Evolutionary conservation across 2,888 invertebrate genomes (phyloP).

Genomic region (Palloptera scutellata): DNA sequence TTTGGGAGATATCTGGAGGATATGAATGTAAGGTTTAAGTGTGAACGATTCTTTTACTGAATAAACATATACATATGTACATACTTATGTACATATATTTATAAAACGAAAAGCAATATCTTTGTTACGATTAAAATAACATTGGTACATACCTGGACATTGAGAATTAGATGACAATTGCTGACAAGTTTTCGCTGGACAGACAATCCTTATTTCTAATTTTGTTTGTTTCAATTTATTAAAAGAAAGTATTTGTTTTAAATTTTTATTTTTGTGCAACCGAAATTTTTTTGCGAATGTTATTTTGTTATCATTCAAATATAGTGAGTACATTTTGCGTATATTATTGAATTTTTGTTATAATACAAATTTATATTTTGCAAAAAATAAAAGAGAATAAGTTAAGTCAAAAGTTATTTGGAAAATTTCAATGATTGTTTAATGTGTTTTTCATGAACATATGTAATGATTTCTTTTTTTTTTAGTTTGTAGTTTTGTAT

Average conservation of each 20-base stretch:
- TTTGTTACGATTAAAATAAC: neutral
- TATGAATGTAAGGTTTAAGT: too few species aligned
- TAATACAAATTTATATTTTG: neutral
- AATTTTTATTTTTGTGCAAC: conserved; percentile 1
- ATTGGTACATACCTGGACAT: conserved; percentile 71
- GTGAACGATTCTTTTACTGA: neutral
- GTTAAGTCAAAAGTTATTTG: conserved; percentile 13
- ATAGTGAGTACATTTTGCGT: neutral
- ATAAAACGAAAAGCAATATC: neutral
- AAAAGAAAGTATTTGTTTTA: conserved; percentile 8
- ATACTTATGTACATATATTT: neutral
- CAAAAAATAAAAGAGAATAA: neutral
- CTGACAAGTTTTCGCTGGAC: conserved; percentile 79
- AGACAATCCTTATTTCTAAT: conserved; percentile 78
- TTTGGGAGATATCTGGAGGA: too few species aligned
- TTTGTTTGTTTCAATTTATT: conserved; percentile 27
- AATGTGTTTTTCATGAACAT: too few species aligned
- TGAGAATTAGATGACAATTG: conserved; percentile 78
- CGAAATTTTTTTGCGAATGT: neutral
- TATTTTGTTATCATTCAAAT: neutral
- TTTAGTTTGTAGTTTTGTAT: too few species aligned
- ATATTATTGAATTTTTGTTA: neutral
- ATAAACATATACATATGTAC: conserved; percentile 24
- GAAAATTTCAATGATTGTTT: too few species aligned
- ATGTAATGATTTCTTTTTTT: too few species aligned